phyloP scores from a whole-genome alignment of 2,797 vertebrate genomes.

The Crocodylus rhombifer region DNA sequence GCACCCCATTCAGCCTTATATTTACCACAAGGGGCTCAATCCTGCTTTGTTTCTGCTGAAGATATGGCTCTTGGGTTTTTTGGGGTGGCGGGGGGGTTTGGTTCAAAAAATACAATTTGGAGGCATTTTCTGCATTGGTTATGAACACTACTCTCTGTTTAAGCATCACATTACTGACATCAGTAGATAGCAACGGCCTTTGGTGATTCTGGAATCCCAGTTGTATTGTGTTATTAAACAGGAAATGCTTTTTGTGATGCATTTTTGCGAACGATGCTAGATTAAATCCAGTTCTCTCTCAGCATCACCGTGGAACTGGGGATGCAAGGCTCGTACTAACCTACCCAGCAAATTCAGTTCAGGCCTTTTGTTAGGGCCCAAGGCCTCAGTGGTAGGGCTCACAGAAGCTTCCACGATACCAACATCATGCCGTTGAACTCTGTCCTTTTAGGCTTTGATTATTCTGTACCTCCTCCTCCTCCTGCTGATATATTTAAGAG shows the following conservation, averaged over 20 bases:
- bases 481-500: neutral
- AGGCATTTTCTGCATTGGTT: neutral
- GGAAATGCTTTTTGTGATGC: neutral
- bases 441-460: fast-evolving
- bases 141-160: neutral
- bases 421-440: fast-evolving
- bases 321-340: neutral
- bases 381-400: neutral
- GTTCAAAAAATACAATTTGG: neutral
- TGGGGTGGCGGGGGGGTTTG: no score
- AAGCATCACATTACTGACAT: neutral
- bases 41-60: neutral
- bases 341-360: neutral
- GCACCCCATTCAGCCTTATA: neutral
- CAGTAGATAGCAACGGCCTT: neutral
- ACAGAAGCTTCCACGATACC: neutral
- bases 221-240: neutral
- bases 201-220: no score
- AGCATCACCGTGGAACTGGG: neutral
- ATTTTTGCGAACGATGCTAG: neutral
- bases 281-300: neutral
- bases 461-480: fast-evolving
- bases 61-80: neutral
- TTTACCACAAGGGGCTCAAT: neutral
- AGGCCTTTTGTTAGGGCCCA: fast-evolving